Evolutionary conservation across 2,888 invertebrate species (phyloP).

Genomic region (Baccha elongata): DNA sequence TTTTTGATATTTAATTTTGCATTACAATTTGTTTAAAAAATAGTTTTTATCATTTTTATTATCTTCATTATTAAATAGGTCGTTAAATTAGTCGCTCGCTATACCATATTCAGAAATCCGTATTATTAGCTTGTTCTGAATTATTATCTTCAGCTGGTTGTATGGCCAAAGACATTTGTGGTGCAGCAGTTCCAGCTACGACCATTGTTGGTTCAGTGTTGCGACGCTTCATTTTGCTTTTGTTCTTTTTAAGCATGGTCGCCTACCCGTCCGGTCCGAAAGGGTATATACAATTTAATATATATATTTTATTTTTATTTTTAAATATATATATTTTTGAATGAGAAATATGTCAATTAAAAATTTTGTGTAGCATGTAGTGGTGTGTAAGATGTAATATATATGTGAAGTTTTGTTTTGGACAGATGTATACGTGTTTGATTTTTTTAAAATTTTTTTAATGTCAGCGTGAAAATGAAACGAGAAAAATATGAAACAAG

Average conservation of each 20-base stretch:
- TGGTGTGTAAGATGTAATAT: conserved; percentile 40
- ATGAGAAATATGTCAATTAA: conserved; percentile 24
- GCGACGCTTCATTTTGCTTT: conserved; percentile 97
- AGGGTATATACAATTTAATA: conserved; percentile 4
- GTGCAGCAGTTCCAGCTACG: conserved; percentile 82
- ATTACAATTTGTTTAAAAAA: conserved; percentile 40
- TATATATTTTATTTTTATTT: conserved; percentile 16
- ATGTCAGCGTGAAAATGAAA: conserved; percentile 69
- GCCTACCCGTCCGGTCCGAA: conserved; percentile 86
- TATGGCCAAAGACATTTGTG: conserved; percentile 82
- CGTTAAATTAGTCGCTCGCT: conserved; percentile 88
- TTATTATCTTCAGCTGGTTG: conserved; percentile 80
- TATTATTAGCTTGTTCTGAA: conserved; percentile 82
- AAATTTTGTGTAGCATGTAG: conserved; percentile 56
- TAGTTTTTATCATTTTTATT: conserved; percentile 15
- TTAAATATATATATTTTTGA: conserved; percentile 18
- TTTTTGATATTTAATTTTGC: background rate
- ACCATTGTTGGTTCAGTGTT: conserved; percentile 94
- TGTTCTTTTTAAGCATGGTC: conserved; percentile 99
- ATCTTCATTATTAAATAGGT: conserved; percentile 77
- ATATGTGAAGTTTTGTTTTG: conserved; percentile 31
- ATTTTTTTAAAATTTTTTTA: conserved; percentile 29
- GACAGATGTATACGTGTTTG: conserved; percentile 41
- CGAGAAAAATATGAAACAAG: conserved; percentile 45
- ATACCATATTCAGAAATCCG: conserved; percentile 88